Evolutionary conservation across 2,888 invertebrate genomes (phyloP), one percentile per base, ranked within the genome.

Genomic region (Busseola fusca): DNA sequence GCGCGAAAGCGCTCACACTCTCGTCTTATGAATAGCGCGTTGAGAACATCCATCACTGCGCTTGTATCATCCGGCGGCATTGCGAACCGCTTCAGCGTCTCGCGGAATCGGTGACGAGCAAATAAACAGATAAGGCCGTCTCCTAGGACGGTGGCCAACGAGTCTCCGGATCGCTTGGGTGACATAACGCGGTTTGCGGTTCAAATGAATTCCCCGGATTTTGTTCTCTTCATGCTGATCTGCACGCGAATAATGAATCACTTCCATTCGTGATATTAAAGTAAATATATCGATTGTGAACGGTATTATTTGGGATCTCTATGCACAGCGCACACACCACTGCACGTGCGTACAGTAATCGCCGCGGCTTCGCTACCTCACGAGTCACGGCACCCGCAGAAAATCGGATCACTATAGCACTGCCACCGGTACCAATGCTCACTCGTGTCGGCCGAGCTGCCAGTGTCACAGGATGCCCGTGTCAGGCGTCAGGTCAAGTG

Each of bases 21-120:
- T 48, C 25, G 30, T 48, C 69, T n/a, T 80, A 60, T 56, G 74
- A 66, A 74, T 79, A 79, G 14, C 4, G 42, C 42, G 67, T 50
- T 52, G 37, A 59, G 63, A 42, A 52, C 63, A 56, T 75, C 30
- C 25, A 42, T 73, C 50, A 45, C 25, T 27, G 42, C 45, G 27
- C 40, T 42, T 40, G 54, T 45, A 21, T 40, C 37, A 18, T 48
- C 52, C 42, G 62, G 56, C 9, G 34, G 42, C n/a, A 25, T n/a
- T n/a, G 34, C 37, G 3, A 40, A n/a, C 14, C 30, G 1, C 25
- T 18, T 7, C 25, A 12, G 7, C 57, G 14, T 1, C 9, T 34
- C 18, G 9, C 3, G 21, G 30, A n/a, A 25, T 21, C 14, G 14
- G 42, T 21, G 21, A 21, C 6, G 7, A 48, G 18, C 21, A 27